Evolutionary conservation across 2,113 vertebrate genomes (phyloP).

Genomic region (Corythornis cristatus): DNA sequence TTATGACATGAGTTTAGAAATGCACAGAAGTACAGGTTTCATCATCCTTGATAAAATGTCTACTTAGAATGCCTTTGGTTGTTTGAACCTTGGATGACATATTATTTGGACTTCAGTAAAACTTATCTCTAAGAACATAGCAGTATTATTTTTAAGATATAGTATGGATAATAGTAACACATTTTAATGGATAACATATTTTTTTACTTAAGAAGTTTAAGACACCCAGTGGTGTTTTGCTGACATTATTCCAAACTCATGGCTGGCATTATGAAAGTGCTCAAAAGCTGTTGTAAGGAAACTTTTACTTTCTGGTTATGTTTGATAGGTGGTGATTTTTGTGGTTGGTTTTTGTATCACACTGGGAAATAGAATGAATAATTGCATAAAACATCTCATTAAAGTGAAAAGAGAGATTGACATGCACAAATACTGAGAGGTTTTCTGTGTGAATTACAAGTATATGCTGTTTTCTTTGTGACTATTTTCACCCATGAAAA

Average conservation of each 20-base stretch:
- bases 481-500: background rate
- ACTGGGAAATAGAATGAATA: background rate
- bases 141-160: background rate
- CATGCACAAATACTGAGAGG: background rate
- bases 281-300: background rate
- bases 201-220: background rate
- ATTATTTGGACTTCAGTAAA: background rate
- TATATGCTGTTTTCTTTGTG: background rate
- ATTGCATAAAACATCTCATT: background rate
- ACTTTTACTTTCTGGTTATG: background rate
- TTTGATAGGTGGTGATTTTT: background rate
- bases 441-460: background rate
- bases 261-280: background rate
- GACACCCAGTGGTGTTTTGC: background rate
- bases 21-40: background rate
- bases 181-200: background rate
- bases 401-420: background rate
- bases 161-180: background rate
- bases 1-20: background rate
- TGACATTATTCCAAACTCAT: background rate
- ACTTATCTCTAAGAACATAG: background rate
- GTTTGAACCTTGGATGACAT: background rate
- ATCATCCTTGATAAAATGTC: background rate
- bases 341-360: background rate
- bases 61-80: background rate